phyloP scores from a whole-genome alignment of 2,888 invertebrate genomes.

The Metalampra italica region DNA sequence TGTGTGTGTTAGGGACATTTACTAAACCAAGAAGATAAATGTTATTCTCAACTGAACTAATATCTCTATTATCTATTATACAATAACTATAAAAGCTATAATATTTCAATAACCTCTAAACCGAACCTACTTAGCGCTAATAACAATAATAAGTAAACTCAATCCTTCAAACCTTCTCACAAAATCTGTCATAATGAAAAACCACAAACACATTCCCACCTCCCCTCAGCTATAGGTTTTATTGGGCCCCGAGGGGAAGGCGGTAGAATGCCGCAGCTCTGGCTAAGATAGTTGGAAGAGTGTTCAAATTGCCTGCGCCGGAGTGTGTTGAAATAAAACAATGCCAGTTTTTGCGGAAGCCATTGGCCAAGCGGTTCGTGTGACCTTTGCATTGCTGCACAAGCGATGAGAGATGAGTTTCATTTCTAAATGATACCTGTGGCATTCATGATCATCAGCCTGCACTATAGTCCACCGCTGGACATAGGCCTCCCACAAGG shows the following conservation, averaged over 20 bases:
- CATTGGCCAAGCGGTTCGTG: conserved; percentile 50
- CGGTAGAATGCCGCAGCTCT: not conserved
- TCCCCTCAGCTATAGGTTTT: not conserved
- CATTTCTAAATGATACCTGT: no score
- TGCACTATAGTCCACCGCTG: no score
- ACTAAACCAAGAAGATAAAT: no score
- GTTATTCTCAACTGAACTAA: no score
- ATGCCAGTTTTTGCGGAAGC: conserved; percentile 64
- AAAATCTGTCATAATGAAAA: not conserved
- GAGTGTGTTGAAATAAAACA: conserved; percentile 37
- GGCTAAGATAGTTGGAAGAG: no score
- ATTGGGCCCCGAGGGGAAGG: not conserved
- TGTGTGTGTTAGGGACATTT: no score
- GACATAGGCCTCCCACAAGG: no score
- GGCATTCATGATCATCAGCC: no score
- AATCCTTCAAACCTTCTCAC: not conserved
- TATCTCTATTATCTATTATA: no score
- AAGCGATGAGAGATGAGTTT: conserved; percentile 24
- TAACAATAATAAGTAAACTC: not conserved
- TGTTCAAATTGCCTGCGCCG: not conserved
- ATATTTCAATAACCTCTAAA: not conserved
- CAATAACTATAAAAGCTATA: not conserved
- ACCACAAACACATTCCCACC: not conserved
- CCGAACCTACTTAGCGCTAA: not conserved
- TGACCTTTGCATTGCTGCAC: conserved; percentile 43